Evolutionary conservation across 2,888 invertebrate genomes (phyloP), one percentile per base, ranked within the genome.

Genomic region (Herminia tarsipennalis): DNA sequence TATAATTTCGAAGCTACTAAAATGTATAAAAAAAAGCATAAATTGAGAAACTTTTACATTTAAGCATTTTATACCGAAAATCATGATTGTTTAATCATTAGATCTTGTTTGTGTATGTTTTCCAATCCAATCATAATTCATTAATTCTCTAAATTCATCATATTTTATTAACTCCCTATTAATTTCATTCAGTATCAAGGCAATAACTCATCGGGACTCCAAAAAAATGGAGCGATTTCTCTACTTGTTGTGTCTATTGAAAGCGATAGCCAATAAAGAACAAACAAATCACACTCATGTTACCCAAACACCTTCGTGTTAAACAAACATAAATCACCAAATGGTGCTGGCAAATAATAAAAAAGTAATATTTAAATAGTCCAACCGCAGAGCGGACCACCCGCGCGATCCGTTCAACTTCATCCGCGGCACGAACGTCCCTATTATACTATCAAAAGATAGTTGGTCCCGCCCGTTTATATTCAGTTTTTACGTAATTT

Each of bases 301-400:
- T 79, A 78, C 78, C 76, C 83, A 83, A 81, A 88, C 88, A 88
- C 86, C 80, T 86, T 78, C 82, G 78, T 82, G 84, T 83, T 84
- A 81, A 83, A 78, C 82, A 80, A 83, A 88, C 83, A 85, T 87
- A 85, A 83, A 88, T 88, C 86, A 86, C 77, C 78, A 76, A 77
- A 82, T 73, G 76, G 75, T 70, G 78, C 73, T 79, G 72, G 88
- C 87, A 88, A 88, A 89, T 86, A 88, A 82, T 83, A 81, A 75
- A 76, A 79, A 80, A 87, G 85, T 76, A 79, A 83, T 86, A 86
- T 87, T 86, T 83, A 86, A 83, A 86, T 83, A 86, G 83, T 82
- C 73, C 78, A 68, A 75, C 78, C 75, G 68, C 76, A 66, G 61
- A 59, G 56, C 51, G 70, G 90, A 91, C 90, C 90, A 90, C 90